Evolutionary conservation across 2,888 invertebrate species (phyloP).

Genomic region (Andrena praecox): DNA sequence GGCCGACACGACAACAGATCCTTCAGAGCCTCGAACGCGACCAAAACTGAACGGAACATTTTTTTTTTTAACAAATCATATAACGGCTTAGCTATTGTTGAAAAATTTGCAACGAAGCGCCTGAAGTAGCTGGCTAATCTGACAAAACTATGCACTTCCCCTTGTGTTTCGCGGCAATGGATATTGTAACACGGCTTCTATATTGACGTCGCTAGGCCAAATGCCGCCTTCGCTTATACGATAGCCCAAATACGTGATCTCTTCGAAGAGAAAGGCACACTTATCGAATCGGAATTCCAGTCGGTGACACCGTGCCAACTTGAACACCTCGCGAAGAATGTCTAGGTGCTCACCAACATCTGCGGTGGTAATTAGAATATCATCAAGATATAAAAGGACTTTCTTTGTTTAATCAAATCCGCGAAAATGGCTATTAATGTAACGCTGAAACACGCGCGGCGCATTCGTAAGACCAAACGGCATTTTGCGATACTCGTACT

Average conservation of each 20-base stretch:
- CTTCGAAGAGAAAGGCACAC: background rate
- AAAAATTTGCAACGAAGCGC: slow-evolving; percentile 56
- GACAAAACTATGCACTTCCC: slow-evolving; percentile 54
- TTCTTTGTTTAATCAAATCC: background rate
- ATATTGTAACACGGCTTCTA: no score
- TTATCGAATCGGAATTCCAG: slow-evolving; percentile 9
- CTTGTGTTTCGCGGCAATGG: slow-evolving; percentile 37
- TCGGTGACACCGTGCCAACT: background rate
- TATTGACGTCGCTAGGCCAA: background rate
- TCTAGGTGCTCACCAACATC: background rate
- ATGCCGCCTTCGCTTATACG: background rate
- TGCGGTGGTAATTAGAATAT: background rate
- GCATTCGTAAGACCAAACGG: slow-evolving; percentile 11
- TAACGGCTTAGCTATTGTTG: slow-evolving; percentile 29
- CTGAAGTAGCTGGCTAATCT: slow-evolving; percentile 60
- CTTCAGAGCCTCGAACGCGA: slow-evolving; percentile 59
- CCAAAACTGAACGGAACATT: slow-evolving; percentile 14
- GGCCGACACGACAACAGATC: slow-evolving; percentile 30
- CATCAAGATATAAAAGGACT: background rate
- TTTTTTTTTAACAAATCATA: slow-evolving; percentile 35
- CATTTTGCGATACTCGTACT: slow-evolving; percentile 17
- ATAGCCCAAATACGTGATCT: slow-evolving; percentile 24
- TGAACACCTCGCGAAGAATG: slow-evolving; percentile 1
- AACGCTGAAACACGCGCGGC: slow-evolving; percentile 2
- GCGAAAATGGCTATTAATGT: background rate